Percentiles rank a stretch among this genome's conserved stretches.
Evolutionary conservation across 2,113 vertebrate genomes (phyloP).

Genomic region (Mixornis gularis): DNA sequence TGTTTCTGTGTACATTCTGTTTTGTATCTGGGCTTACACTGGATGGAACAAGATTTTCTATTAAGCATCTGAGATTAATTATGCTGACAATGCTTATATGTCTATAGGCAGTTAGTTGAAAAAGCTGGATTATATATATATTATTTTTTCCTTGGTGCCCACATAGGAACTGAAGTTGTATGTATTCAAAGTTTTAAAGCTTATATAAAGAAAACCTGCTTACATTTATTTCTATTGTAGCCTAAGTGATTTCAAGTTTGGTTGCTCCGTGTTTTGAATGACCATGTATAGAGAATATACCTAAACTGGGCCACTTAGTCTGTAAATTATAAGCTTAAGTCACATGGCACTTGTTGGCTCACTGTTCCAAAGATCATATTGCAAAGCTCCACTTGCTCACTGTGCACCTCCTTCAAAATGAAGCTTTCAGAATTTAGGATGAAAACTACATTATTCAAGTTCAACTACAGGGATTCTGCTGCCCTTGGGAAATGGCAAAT

Average conservation of each 20-base stretch:
- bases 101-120: neutral
- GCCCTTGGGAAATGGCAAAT: neutral
- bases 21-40: neutral
- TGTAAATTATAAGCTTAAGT: slow-evolving; percentile 43
- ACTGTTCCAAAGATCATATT: slow-evolving; percentile 37
- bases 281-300: neutral
- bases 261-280: neutral
- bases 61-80: neutral
- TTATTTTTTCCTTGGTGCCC: neutral
- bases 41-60: neutral
- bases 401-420: neutral
- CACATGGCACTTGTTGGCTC: neutral
- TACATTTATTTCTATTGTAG: neutral
- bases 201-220: neutral
- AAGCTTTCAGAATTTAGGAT: neutral
- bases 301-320: neutral
- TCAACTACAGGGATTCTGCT: neutral
- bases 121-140: neutral
- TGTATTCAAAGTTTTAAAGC: neutral
- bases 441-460: neutral
- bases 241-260: neutral
- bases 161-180: neutral
- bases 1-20: neutral
- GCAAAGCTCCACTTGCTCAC: neutral
- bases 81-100: neutral